Percentiles rank a stretch among this genome's conserved stretches.
phyloP scores from a whole-genome alignment of 2,113 vertebrate genomes.

The Ptyas mucosa region DNA sequence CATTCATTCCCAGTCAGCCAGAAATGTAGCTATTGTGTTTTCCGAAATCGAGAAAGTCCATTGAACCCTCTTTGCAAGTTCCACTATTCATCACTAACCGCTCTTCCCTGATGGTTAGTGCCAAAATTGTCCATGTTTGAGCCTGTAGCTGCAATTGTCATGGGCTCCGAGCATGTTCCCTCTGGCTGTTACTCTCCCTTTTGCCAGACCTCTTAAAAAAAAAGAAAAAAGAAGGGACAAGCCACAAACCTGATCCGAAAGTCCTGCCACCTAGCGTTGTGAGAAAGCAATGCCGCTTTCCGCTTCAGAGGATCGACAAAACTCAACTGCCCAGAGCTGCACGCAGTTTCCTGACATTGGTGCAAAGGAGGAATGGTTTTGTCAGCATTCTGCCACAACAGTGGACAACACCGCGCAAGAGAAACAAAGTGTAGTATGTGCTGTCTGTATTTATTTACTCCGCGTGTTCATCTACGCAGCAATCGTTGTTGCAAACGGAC shows the following conservation, averaged over 20 bases:
- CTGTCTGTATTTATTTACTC: not conserved
- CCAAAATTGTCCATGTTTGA: not conserved
- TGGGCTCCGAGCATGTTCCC: not conserved
- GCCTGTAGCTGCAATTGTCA: not conserved
- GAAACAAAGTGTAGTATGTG: not conserved
- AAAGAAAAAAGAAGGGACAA: not conserved
- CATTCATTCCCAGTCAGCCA: not conserved
- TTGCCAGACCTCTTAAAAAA: not conserved
- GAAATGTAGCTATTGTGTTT: not conserved
- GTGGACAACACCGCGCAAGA: not conserved
- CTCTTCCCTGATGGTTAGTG: not conserved
- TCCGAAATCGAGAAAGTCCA: not conserved
- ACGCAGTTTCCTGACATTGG: not conserved
- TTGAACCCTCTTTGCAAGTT: not conserved
- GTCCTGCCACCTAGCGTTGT: constrained; percentile 66
- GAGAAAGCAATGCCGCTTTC: constrained; percentile 54
- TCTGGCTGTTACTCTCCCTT: not conserved
- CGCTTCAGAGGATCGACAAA: not conserved
- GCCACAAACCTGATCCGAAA: constrained; percentile 42
- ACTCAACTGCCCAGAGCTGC: not conserved
- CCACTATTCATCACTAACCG: not conserved
- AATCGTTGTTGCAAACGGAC: not conserved
- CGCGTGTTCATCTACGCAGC: not conserved
- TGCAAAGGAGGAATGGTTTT: not conserved
- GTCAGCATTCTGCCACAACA: not conserved